phyloP scores from a whole-genome alignment of 1,140 invertebrate species.

The Andrena cerasifolii region DNA sequence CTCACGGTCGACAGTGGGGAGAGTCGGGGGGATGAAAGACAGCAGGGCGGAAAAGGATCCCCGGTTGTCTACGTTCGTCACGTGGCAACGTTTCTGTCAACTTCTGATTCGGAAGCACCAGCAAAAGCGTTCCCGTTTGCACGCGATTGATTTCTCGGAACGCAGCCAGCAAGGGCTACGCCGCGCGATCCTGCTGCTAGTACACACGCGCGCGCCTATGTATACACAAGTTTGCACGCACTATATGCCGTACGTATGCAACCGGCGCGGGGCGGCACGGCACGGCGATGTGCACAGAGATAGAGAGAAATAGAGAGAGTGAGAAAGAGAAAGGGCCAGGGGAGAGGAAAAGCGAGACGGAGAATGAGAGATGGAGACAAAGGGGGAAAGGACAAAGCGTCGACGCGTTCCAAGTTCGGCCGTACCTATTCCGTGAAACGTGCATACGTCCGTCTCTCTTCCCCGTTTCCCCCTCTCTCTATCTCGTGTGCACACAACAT shows the following conservation, averaged over 20 bases:
- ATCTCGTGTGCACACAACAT: background rate
- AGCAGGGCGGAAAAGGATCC: constrained; percentile 1
- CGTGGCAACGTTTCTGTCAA: constrained; percentile 37
- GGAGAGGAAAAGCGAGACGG: constrained; percentile 2
- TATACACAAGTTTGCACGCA: constrained; percentile 20
- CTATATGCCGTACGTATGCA: background rate
- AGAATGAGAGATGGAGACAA: constrained; percentile 38
- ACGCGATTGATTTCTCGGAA: constrained; percentile 50
- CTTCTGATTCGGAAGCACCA: constrained; percentile 22
- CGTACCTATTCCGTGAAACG: constrained; percentile 47
- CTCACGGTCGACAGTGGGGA: no score
- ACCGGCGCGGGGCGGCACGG: constrained; percentile 13
- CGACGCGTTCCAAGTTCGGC: constrained; percentile 48
- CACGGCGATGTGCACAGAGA: constrained; percentile 38
- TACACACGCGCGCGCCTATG: constrained; percentile 9
- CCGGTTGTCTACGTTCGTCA: background rate
- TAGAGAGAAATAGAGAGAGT: constrained; percentile 14
- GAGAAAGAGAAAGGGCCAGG: background rate
- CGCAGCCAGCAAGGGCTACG: constrained; percentile 23
- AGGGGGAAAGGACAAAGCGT: constrained; percentile 44
- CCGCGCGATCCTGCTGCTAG: constrained; percentile 28
- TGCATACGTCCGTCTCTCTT: constrained; percentile 3
- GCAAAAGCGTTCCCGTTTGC: constrained; percentile 29
- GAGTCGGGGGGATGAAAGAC: background rate
- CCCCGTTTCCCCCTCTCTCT: background rate